phyloP scores from a whole-genome alignment of 2,888 invertebrate genomes.

The Watsonalla binaria region DNA sequence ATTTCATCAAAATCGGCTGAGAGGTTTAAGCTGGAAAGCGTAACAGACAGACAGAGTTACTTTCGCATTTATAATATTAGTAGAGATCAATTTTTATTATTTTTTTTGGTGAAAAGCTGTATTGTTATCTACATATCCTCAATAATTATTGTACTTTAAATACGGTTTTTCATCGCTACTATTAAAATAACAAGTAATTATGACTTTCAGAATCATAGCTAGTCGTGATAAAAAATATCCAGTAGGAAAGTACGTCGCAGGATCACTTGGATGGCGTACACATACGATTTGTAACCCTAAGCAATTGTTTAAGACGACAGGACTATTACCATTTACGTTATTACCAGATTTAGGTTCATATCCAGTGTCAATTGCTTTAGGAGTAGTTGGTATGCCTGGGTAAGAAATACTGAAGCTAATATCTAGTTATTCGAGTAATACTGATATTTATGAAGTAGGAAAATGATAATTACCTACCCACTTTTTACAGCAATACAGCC shows the following conservation, averaged over 20 bases:
- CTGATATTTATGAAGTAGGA: too few species aligned
- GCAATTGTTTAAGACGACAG: conserved; percentile 18
- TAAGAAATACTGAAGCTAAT: conserved; percentile 33
- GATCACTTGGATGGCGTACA: conserved; percentile 83
- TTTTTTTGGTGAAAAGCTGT: too few species aligned
- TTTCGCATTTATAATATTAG: too few species aligned
- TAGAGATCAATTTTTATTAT: too few species aligned
- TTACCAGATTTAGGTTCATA: conserved; percentile 79
- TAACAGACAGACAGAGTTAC: too few species aligned
- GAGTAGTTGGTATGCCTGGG: conserved; percentile 86
- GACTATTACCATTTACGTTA: conserved; percentile 51
- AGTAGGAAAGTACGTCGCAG: conserved; percentile 81
- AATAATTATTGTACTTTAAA: too few species aligned
- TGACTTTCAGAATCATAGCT: conserved; percentile 79
- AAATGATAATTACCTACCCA: background rate
- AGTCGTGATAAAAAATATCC: conserved; percentile 82
- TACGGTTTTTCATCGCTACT: too few species aligned
- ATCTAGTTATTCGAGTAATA: too few species aligned
- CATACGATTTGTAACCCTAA: conserved; percentile 59
- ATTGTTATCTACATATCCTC: too few species aligned
- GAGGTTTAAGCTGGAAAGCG: too few species aligned
- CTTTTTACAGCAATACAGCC: conserved; percentile 80
- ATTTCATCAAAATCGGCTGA: too few species aligned
- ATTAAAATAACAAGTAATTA: background rate
- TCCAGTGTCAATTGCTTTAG: conserved; percentile 81